These are phyloP conservation scores for Prochilodus magdalenae DNA, from an alignment of 2,113 vertebrate genomes.

Conservation along the genomic window DNA sequence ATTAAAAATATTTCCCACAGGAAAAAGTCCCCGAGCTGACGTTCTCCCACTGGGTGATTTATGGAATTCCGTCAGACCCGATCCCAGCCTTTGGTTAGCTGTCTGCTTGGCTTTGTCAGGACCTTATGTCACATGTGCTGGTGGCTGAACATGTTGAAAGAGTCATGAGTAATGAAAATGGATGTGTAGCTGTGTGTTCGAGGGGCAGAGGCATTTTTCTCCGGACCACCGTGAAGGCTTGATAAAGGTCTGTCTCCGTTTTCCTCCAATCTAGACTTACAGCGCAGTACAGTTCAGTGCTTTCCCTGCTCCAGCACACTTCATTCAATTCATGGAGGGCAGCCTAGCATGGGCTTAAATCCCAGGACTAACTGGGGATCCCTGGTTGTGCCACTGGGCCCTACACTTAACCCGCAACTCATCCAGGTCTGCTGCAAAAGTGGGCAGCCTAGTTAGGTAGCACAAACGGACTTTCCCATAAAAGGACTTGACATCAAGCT, in stretches of 20 bases:
- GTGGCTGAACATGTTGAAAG: background rate
- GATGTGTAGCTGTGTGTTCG: background rate
- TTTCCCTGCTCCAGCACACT: no score
- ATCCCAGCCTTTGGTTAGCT: background rate
- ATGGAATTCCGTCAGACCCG: conserved; percentile 4
- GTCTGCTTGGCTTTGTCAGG: background rate
- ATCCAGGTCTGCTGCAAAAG: no score
- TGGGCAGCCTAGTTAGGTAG: no score
- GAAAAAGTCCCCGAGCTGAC: background rate
- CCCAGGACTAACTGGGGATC: no score
- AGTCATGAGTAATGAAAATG: background rate
- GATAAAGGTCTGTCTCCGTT: background rate
- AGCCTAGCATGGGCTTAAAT: no score
- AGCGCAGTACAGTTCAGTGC: background rate
- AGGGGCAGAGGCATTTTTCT: background rate
- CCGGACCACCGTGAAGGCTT: conserved; percentile 4
- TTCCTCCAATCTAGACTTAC: background rate
- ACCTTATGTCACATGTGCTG: background rate
- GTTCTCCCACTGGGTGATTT: conserved; percentile 2
- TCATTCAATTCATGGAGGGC: no score
- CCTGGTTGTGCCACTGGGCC: no score
- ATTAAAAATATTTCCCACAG: conserved; percentile 33
- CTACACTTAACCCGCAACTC: no score
- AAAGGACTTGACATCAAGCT: no score
- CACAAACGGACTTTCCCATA: no score